phyloP scores from a whole-genome alignment of 2,888 invertebrate species.

The Candidula unifasciata region DNA sequence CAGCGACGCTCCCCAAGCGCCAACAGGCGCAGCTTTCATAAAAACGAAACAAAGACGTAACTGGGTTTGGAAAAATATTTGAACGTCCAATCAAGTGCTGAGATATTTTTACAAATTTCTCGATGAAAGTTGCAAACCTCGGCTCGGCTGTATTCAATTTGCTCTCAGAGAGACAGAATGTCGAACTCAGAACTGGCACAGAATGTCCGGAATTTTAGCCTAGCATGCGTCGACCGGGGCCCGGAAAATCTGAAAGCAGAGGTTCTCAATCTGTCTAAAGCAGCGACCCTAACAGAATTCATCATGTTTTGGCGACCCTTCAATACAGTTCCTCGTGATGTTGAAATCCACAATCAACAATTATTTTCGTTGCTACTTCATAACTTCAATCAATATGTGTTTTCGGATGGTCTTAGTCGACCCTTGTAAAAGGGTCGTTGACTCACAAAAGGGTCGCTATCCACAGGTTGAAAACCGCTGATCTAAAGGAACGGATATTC shows the following conservation, averaged over 20 bases:
- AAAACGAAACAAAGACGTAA: constrained; percentile 30
- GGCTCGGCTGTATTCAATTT: constrained; percentile 35
- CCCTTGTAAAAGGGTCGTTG: too few relatives aligned
- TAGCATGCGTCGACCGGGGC: too few relatives aligned
- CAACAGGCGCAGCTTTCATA: constrained; percentile 14
- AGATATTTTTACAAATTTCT: constrained; percentile 41
- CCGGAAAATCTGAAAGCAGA: too few relatives aligned
- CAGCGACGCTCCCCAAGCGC: background rate
- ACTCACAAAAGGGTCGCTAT: too few relatives aligned
- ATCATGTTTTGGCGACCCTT: too few relatives aligned
- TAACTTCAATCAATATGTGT: too few relatives aligned
- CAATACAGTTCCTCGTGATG: too few relatives aligned
- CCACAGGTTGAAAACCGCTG: too few relatives aligned
- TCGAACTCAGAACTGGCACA: background rate
- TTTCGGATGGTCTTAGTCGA: too few relatives aligned
- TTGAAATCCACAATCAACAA: background rate
- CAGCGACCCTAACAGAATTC: too few relatives aligned
- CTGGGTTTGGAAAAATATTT: constrained; percentile 30
- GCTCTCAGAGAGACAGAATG: background rate
- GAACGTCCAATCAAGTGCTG: constrained; percentile 24
- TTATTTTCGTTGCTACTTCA: too few relatives aligned
- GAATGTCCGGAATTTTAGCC: background rate
- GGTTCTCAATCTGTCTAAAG: too few relatives aligned
- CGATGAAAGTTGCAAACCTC: constrained; percentile 42
- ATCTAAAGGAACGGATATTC: background rate